A percentile compares a stretch with the other conserved stretches of the same genome.
Conservation (phyloP, 2,888 invertebrate species). For the Lepetodrilus schrolli region DNA sequence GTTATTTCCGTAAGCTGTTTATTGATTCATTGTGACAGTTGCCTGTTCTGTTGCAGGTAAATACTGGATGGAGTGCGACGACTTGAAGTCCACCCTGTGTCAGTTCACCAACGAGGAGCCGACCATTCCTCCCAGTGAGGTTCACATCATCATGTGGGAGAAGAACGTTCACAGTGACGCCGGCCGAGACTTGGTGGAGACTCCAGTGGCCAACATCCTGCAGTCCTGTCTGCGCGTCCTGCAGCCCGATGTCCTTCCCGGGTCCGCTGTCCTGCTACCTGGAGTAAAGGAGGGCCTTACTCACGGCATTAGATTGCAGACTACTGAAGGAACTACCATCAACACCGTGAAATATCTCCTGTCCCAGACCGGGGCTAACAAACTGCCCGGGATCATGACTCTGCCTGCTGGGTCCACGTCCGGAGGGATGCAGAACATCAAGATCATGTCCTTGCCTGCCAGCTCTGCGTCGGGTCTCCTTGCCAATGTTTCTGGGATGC, state of each 20-base stretch:
- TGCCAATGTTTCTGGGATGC: not conserved
- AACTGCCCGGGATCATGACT: not conserved
- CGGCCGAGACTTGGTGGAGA: slow-evolving; percentile 38
- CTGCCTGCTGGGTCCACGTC: not conserved
- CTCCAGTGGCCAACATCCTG: slow-evolving; percentile 40
- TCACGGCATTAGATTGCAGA: not conserved
- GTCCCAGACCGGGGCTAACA: not conserved
- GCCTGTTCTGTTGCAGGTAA: slow-evolving; percentile 63
- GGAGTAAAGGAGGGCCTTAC: not conserved
- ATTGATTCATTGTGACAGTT: no score
- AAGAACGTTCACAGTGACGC: slow-evolving; percentile 39
- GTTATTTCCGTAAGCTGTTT: no score
- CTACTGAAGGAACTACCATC: not conserved
- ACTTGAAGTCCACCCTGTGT: slow-evolving; percentile 61
- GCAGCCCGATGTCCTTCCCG: slow-evolving; percentile 8
- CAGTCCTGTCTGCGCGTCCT: slow-evolving; percentile 29
- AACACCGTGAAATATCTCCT: slow-evolving; percentile 8
- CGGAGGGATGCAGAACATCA: not conserved
- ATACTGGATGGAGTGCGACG: slow-evolving; percentile 71
- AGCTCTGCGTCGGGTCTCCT: not conserved
- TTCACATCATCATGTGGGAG: slow-evolving; percentile 74
- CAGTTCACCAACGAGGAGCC: slow-evolving; percentile 51
- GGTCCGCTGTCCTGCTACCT: not conserved
- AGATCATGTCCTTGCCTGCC: not conserved
- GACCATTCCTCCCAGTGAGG: slow-evolving; percentile 59